Percentiles rank a stretch among this genome's conserved stretches.
These are phyloP conservation scores for Andricus curvator DNA, from an alignment of 2,888 invertebrate species.

Conservation along the genomic window DNA sequence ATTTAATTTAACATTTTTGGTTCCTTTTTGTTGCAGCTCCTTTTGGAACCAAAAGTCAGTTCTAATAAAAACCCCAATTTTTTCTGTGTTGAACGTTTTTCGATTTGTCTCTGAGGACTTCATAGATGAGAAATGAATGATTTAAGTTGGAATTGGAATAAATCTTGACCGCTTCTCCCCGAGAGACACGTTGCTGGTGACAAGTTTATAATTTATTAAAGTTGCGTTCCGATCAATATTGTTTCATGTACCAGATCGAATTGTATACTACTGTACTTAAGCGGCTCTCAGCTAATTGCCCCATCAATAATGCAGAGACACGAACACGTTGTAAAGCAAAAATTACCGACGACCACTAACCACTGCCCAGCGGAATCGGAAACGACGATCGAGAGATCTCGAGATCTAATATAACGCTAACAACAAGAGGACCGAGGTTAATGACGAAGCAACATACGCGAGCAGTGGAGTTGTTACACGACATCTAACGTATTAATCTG, in stretches of 20 bases:
- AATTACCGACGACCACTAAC: slow-evolving; percentile 61
- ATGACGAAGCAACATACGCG: slow-evolving; percentile 11
- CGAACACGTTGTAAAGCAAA: slow-evolving; percentile 61
- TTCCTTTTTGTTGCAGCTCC: no score
- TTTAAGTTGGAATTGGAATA: neutral
- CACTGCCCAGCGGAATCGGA: slow-evolving; percentile 59
- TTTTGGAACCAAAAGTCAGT: no score
- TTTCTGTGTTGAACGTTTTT: neutral
- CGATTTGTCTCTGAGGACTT: neutral
- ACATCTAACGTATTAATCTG: neutral
- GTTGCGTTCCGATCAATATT: slow-evolving; percentile 31
- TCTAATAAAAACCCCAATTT: no score
- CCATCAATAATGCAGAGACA: slow-evolving; percentile 62
- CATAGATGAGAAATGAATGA: neutral
- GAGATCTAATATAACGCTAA: slow-evolving; percentile 52
- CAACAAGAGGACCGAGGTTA: slow-evolving; percentile 29
- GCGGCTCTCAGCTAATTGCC: slow-evolving; percentile 55
- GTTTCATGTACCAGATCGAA: slow-evolving; percentile 4
- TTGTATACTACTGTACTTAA: slow-evolving; percentile 6
- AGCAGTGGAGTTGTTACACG: neutral
- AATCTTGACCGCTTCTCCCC: neutral
- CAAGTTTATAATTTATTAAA: slow-evolving; percentile 20
- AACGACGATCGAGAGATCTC: slow-evolving; percentile 57
- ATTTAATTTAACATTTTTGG: no score
- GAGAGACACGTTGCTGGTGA: slow-evolving; percentile 16